A percentile compares a stretch with the other conserved stretches of the same genome.
These are phyloP conservation scores for Chlorops oryzae DNA, from an alignment of 1,140 invertebrate genomes.

Conservation along the genomic window DNA sequence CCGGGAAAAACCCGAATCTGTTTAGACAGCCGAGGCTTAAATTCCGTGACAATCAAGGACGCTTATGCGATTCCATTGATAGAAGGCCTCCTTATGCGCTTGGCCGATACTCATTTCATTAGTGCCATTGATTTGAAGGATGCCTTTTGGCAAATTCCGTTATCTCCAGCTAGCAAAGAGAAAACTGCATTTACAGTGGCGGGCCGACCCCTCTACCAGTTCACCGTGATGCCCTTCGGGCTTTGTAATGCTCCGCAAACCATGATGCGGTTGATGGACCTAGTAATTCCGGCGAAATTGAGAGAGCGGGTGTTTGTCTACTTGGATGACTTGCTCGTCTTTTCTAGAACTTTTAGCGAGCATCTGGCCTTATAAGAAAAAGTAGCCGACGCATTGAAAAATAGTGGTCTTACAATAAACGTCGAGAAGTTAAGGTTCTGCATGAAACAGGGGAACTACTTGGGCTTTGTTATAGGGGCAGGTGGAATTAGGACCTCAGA, in stretches of 20 bases:
- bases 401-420: conserved; percentile 22
- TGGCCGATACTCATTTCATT: conserved; percentile 22
- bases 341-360: conserved; percentile 2
- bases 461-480: conserved; percentile 5
- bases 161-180: conserved; percentile 23
- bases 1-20: conserved; percentile 24
- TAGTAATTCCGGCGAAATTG: conserved; percentile 5
- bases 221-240: conserved; percentile 18
- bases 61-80: conserved; percentile 31
- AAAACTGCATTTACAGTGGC: conserved; percentile 48
- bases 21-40: conserved; percentile 30
- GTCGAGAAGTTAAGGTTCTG: conserved; percentile 17
- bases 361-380: conserved; percentile 1
- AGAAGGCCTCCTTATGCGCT: conserved; percentile 15
- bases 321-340: conserved; percentile 12
- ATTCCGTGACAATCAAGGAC: conserved; percentile 28
- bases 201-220: conserved; percentile 7
- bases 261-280: conserved; percentile 9
- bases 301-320: conserved; percentile 9
- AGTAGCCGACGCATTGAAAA: conserved; percentile 3
- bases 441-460: conserved; percentile 7
- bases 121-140: conserved; percentile 15
- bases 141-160: conserved; percentile 41
- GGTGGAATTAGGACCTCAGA: conserved; percentile 6
- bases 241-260: conserved; percentile 12